Evolutionary conservation across 1,140 invertebrate species (phyloP).

Genomic region (Pseudomyrmex dendroicus): DNA sequence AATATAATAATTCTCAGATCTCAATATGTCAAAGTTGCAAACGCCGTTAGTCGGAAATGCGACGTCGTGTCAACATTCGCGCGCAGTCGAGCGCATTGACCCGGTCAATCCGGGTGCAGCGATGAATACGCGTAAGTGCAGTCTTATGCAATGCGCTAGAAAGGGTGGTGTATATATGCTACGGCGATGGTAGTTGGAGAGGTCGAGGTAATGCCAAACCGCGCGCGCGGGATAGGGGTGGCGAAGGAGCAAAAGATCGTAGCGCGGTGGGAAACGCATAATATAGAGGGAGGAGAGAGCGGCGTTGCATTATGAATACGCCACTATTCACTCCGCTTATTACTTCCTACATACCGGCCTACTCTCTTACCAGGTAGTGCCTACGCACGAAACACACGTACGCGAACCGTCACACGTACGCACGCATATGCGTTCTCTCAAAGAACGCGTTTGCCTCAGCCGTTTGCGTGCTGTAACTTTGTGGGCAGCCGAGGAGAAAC

Average conservation of each 20-base stretch:
- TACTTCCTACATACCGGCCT: conserved; percentile 73
- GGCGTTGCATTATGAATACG: conserved; percentile 80
- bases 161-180: conserved; percentile 67
- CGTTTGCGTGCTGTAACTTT: conserved; percentile 31
- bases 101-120: conserved; percentile 79
- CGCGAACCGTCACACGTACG: not conserved
- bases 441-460: conserved; percentile 61
- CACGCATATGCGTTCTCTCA: conserved; percentile 66
- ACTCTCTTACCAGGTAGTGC: conserved; percentile 43
- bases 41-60: conserved; percentile 23
- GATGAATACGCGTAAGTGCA: conserved; percentile 81
- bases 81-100: conserved; percentile 80
- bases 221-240: conserved; percentile 1
- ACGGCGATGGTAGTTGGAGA: conserved; percentile 66
- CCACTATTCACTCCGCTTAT: conserved; percentile 79
- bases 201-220: conserved; percentile 75
- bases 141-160: conserved; percentile 75
- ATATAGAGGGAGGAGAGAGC: conserved; percentile 40
- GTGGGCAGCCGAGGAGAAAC: conserved; percentile 2
- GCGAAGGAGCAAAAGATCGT: conserved; percentile 16
- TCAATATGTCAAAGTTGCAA: not conserved
- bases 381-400: conserved; percentile 47
- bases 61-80: conserved; percentile 64
- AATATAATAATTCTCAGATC: not conserved
- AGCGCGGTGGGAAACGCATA: conserved; percentile 70